phyloP scores from a whole-genome alignment of 1,140 invertebrate genomes.

The Alviniconcha marisindica region DNA sequence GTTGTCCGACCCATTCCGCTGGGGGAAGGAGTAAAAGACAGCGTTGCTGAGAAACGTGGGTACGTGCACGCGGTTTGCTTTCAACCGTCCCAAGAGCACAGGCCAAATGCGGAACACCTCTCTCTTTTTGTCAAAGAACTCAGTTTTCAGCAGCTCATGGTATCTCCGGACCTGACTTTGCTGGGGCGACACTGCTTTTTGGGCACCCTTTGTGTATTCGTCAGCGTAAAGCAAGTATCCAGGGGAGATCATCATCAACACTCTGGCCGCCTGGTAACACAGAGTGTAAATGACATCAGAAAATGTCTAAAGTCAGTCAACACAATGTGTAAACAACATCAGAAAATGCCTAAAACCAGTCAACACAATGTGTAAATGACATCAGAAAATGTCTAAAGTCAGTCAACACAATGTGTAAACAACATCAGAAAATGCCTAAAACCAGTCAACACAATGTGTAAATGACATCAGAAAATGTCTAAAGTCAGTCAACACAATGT shows the following conservation, averaged over 20 bases:
- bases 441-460: too few relatives aligned
- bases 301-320: too few relatives aligned
- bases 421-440: too few relatives aligned
- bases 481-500: too few relatives aligned
- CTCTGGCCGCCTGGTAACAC: conserved; percentile 10
- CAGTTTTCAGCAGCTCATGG: neutral
- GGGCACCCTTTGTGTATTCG: neutral
- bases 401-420: too few relatives aligned
- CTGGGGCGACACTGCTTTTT: neutral
- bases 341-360: too few relatives aligned
- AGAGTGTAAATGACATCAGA: too few relatives aligned
- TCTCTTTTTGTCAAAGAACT: neutral
- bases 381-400: too few relatives aligned
- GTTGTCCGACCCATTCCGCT: neutral
- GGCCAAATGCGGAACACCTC: neutral
- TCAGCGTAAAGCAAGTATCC: conserved; percentile 12
- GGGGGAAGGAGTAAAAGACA: neutral
- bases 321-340: too few relatives aligned
- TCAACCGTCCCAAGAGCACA: neutral
- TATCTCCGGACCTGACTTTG: neutral
- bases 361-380: too few relatives aligned
- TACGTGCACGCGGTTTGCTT: neutral
- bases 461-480: too few relatives aligned
- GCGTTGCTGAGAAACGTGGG: neutral
- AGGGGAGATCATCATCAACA: neutral